phyloP scores from a whole-genome alignment of 1,140 invertebrate genomes.

The Halesus radiatus region DNA sequence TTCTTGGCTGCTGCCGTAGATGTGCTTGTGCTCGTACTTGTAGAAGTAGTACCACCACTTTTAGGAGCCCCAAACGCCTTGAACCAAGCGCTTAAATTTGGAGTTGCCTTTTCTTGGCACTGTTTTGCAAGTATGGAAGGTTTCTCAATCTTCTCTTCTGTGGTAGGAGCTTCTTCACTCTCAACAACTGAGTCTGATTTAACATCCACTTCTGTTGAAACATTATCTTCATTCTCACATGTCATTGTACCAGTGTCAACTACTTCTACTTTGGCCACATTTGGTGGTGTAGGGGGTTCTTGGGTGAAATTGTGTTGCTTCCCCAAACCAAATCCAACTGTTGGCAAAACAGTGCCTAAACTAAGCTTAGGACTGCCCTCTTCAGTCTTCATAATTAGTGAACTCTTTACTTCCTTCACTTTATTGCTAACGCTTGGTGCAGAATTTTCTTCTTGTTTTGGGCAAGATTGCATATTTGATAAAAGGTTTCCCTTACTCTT shows the following conservation, averaged over 20 bases:
- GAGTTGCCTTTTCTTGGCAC: constrained; percentile 78
- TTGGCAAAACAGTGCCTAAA: constrained; percentile 83
- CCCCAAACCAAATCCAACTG: constrained; percentile 73
- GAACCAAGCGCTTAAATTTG: constrained; percentile 91
- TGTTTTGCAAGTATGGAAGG: constrained; percentile 59
- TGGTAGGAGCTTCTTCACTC: constrained; percentile 63
- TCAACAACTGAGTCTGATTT: constrained; percentile 59
- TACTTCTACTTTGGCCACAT: constrained; percentile 52
- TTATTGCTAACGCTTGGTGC: constrained; percentile 65
- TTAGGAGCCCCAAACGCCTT: constrained; percentile 90
- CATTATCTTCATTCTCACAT: constrained; percentile 56
- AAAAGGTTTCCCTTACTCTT: constrained; percentile 89
- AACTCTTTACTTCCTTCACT: constrained; percentile 71
- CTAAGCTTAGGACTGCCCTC: constrained; percentile 82
- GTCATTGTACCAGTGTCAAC: constrained; percentile 54
- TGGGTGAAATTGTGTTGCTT: constrained; percentile 73
- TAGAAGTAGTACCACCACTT: constrained; percentile 58
- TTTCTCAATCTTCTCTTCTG: constrained; percentile 61
- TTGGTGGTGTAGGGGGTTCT: constrained; percentile 43
- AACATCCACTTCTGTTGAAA: constrained; percentile 52
- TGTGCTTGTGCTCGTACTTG: too few relatives aligned
- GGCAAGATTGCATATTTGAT: constrained; percentile 69
- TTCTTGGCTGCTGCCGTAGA: constrained; percentile 60
- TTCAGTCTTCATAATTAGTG: constrained; percentile 69
- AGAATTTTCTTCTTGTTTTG: constrained; percentile 65